These are phyloP conservation scores for Lepidothrix coronata DNA, from an alignment of 2,113 vertebrate species.

Conservation along the genomic window DNA sequence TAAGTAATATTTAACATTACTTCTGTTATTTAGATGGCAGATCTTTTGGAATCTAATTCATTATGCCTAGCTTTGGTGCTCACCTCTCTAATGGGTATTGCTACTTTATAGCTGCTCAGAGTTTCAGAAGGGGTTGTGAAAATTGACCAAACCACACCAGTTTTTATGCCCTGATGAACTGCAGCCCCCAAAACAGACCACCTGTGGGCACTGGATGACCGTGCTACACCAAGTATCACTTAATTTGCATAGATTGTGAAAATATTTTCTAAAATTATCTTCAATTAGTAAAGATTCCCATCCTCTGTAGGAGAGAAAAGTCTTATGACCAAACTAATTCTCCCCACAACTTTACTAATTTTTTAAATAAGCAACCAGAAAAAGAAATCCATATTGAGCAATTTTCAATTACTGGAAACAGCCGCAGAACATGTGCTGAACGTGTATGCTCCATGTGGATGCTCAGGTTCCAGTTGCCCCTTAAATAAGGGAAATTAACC, in stretches of 20 bases:
- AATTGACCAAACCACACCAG: not conserved
- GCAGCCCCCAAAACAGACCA: not conserved
- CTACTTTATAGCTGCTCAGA: not conserved
- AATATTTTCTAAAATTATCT: not conserved
- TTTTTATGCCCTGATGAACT: not conserved
- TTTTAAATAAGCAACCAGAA: not conserved
- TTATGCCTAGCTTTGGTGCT: not conserved
- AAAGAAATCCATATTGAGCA: not conserved
- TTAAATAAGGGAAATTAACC: not conserved
- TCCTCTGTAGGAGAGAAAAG: not conserved
- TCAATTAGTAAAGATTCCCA: not conserved
- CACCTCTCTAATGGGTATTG: not conserved
- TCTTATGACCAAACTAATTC: not conserved
- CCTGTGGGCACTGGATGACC: not conserved
- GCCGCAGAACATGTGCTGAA: fast-evolving
- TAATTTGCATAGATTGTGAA: not conserved
- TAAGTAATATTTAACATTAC: not conserved
- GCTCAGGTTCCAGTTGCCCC: not conserved
- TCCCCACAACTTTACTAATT: not conserved
- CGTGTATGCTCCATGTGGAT: not conserved
- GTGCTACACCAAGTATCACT: not conserved
- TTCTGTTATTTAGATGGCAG: not conserved
- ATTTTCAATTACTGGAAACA: not conserved
- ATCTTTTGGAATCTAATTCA: not conserved
- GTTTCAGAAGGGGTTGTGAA: not conserved